Evolutionary conservation across 2,888 invertebrate species (phyloP).

Genomic region (Melinaea menophilus): DNA sequence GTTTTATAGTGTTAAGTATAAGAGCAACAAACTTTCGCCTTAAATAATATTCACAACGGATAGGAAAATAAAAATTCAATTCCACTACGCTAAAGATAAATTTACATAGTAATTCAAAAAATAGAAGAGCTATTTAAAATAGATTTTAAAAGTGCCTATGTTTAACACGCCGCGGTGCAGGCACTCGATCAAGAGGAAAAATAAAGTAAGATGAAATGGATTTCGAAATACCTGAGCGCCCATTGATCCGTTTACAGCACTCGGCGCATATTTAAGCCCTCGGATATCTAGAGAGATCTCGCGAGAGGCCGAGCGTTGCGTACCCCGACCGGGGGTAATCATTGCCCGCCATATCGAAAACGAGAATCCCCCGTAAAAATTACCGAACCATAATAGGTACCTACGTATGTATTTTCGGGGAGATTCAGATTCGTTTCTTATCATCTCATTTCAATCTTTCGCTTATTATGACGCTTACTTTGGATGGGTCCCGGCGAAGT

Average conservation of each 20-base stretch:
- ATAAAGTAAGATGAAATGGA: slow-evolving; percentile 42
- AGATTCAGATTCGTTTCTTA: slow-evolving; percentile 70
- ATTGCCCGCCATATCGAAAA: slow-evolving; percentile 71
- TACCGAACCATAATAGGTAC: slow-evolving; percentile 69
- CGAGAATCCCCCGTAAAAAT: slow-evolving; percentile 71
- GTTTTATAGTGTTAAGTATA: slow-evolving; percentile 1
- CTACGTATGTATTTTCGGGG: slow-evolving; percentile 70
- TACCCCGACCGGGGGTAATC: slow-evolving; percentile 58
- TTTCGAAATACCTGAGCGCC: slow-evolving; percentile 48
- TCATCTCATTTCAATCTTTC: slow-evolving; percentile 73
- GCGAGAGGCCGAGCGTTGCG: slow-evolving; percentile 56
- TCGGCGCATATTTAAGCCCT: slow-evolving; percentile 56
- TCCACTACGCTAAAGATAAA: slow-evolving; percentile 31
- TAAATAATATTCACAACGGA: slow-evolving; percentile 15
- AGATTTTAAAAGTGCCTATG: slow-evolving; percentile 29
- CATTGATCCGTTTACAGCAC: slow-evolving; percentile 57
- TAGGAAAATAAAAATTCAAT: slow-evolving; percentile 36
- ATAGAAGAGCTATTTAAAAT: slow-evolving; percentile 30
- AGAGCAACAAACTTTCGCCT: slow-evolving; percentile 10
- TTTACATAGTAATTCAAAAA: slow-evolving; percentile 34
- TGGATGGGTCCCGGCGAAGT: slow-evolving; percentile 38
- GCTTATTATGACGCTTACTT: slow-evolving; percentile 55
- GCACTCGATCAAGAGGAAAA: slow-evolving; percentile 33
- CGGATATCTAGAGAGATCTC: slow-evolving; percentile 64
- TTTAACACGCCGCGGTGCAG: slow-evolving; percentile 32